phyloP scores from a whole-genome alignment of 2,888 invertebrate genomes.

The Synergus laeviventris region DNA sequence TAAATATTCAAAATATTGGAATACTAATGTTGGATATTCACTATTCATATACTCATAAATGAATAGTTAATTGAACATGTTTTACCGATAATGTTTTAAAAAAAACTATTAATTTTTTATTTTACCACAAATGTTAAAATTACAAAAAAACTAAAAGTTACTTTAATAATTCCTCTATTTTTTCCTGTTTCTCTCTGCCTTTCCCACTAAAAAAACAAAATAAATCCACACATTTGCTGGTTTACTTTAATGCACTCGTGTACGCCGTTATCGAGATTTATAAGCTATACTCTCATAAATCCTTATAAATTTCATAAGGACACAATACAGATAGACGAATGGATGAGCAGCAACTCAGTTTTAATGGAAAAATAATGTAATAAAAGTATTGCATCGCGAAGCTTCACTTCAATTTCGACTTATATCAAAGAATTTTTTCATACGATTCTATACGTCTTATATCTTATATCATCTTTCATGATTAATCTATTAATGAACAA shows the following conservation, averaged over 20 bases:
- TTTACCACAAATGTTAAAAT: too few species aligned
- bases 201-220: slow-evolving; percentile 10
- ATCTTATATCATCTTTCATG: too few species aligned
- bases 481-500: too few species aligned
- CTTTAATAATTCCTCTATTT: neutral
- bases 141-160: neutral
- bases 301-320: slow-evolving; percentile 33
- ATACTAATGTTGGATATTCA: too few species aligned
- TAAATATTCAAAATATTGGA: too few species aligned
- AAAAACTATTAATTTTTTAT: too few species aligned
- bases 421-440: neutral
- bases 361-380: slow-evolving; percentile 38
- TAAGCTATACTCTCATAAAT: slow-evolving; percentile 30
- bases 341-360: slow-evolving; percentile 18
- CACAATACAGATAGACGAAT: slow-evolving; percentile 1
- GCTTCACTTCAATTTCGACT: slow-evolving; percentile 1
- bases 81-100: too few species aligned
- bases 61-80: too few species aligned
- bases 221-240: slow-evolving; percentile 19
- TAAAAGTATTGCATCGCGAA: slow-evolving; percentile 18
- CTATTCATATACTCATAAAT: too few species aligned
- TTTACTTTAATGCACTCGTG: slow-evolving; percentile 16
- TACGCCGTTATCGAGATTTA: slow-evolving; percentile 30
- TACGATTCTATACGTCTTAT: neutral
- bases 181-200: neutral